Base-by-base conservation (phyloP, 2,888 invertebrate species). In the Acanthosepion lycidas region DNA sequence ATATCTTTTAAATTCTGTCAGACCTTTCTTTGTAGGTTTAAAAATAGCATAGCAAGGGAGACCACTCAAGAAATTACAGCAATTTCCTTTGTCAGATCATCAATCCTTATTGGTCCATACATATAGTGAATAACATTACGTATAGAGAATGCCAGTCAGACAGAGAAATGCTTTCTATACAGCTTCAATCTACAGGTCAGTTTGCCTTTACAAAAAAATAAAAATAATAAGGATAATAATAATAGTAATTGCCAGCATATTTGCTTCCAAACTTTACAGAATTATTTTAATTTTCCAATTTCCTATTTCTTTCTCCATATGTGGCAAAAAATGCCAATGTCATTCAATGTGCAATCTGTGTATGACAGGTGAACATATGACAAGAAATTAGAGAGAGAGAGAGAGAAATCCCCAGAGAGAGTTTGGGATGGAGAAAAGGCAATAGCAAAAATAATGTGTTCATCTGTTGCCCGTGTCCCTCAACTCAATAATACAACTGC, bases 401-500 rank as follows among this genome's bases (percentile, higher is more conserved):
- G 78, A 78, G 28, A 78, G 28, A 8, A 3, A 20, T 18, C 78
- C n/a, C n/a, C n/a, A 33, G 15, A 15, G 18, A 15, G n/a, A 15
- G 12, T 78, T n/a, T 12, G 78, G 18, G 78, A 33, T 78, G 78
- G 33, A 78, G 78, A 78, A 78, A 78, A 78, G 78, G 78, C 78
- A 78, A 78, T 78, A 33, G 78, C n/a, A 78, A 78, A 33, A 78
- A 78, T 78, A 78, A 78, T 8, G n/a, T 78, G 78, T 33, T 94
- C 94, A 94, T 55, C 55, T 55, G 48, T 94, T 94, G 48, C 53
- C 59, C 18, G 55, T 94, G 48, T 94, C 94, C 64, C 48, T 28
- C 59, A 94, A 42, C 51, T 94, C 94, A 94, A 94, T 94, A 94
- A 96, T 95, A 95, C 96, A 96, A 91, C 96, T 96, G 94, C 95